Conservation (phyloP, 2,113 vertebrate genomes). For the Apaloderma vittatum region DNA sequence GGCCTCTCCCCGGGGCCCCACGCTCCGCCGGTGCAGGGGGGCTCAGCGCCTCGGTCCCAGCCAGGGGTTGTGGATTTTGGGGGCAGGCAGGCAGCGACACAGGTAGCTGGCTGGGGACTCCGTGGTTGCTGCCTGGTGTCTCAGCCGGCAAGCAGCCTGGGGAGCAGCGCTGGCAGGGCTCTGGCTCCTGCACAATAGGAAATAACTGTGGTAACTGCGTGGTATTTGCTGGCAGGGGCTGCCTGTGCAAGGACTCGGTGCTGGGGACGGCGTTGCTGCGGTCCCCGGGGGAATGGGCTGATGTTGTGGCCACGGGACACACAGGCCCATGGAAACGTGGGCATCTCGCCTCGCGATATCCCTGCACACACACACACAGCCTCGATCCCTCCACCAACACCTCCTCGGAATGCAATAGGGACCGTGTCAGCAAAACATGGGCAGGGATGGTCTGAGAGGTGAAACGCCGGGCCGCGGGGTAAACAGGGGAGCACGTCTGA, state of each 20-base stretch:
- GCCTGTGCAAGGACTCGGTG: not conserved
- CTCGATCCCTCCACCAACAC: fast-evolving
- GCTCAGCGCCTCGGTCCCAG: fast-evolving
- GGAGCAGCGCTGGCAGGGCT: slow-evolving; percentile 3
- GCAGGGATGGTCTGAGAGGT: not conserved
- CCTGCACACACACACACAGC: not conserved
- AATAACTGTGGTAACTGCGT: slow-evolving; percentile 46
- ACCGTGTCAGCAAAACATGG: fast-evolving
- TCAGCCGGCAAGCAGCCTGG: not conserved
- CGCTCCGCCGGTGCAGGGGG: not conserved
- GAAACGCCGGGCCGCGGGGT: not conserved
- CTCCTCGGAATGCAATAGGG: not conserved
- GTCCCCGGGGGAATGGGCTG: fast-evolving
- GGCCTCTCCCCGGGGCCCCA: not conserved
- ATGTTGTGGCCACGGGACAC: fast-evolving
- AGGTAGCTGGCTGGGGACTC: not conserved
- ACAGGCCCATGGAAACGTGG: fast-evolving
- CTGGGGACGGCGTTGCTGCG: not conserved
- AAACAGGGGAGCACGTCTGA: not conserved
- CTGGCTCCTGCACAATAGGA: not conserved
- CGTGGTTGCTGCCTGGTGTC: not conserved
- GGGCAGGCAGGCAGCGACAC: fast-evolving
- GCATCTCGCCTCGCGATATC: not conserved
- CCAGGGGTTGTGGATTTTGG: not conserved
- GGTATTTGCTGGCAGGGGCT: slow-evolving; percentile 36